Conservation (phyloP, 1,140 invertebrate species). For the Drosophila ananassae region DNA sequence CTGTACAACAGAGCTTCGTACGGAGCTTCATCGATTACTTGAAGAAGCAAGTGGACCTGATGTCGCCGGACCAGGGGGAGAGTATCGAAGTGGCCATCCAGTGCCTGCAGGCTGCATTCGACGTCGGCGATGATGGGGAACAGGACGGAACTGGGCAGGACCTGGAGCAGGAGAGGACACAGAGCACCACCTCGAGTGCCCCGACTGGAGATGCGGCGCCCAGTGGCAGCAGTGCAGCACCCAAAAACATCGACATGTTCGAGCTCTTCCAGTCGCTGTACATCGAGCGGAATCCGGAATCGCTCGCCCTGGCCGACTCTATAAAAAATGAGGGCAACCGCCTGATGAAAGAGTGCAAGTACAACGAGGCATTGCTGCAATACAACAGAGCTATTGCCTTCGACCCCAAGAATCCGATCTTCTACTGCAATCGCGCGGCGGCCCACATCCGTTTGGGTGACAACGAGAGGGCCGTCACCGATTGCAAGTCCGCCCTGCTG, state of each 20-base stretch:
- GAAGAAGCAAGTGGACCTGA: constrained; percentile 71
- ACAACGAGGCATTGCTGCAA: constrained; percentile 90
- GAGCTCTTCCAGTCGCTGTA: constrained; percentile 84
- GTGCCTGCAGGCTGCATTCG: constrained; percentile 93
- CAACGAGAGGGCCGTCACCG: constrained; percentile 92
- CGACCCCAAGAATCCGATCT: constrained; percentile 95
- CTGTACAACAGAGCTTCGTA: constrained; percentile 77
- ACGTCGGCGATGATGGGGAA: constrained; percentile 85
- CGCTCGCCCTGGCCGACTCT: constrained; percentile 88
- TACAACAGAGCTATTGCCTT: constrained; percentile 94
- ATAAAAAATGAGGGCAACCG: constrained; percentile 94
- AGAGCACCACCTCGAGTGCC: constrained; percentile 36
- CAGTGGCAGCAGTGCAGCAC: constrained; percentile 55
- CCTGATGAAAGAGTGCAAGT: constrained; percentile 92
- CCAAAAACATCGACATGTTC: constrained; percentile 84
- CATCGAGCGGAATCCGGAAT: constrained; percentile 84
- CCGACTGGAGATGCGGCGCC: constrained; percentile 23
- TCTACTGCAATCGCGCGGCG: constrained; percentile 97
- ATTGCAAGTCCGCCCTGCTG: constrained; percentile 94
- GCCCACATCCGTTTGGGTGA: constrained; percentile 94
- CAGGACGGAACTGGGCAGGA: constrained; percentile 34
- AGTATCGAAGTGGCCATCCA: constrained; percentile 91
- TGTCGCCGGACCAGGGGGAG: constrained; percentile 88
- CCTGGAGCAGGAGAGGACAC: constrained; percentile 31
- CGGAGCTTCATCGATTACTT: constrained; percentile 76